A percentile compares a stretch with the other conserved stretches of the same genome.
Evolutionary conservation across 2,797 vertebrate genomes (phyloP).

Genomic region (Microhierax caerulescens): DNA sequence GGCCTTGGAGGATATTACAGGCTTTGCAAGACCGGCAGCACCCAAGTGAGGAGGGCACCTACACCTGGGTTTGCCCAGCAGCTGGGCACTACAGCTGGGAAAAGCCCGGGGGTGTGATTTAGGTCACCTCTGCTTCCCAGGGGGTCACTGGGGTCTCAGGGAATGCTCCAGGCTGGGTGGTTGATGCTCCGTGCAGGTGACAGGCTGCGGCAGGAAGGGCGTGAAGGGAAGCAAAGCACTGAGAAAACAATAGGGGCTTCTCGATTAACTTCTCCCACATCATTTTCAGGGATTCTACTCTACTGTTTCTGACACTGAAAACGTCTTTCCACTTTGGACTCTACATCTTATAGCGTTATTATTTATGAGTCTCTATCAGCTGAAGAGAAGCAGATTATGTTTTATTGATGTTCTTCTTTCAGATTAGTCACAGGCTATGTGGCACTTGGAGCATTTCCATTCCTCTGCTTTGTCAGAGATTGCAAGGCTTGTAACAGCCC

Average conservation of each 20-base stretch:
- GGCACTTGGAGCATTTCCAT: not conserved
- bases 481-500: not conserved
- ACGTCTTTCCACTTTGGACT: not conserved
- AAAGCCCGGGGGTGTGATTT: not conserved
- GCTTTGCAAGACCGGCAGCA: not conserved
- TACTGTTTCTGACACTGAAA: not conserved
- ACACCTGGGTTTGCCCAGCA: accelerated
- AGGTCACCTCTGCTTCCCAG: not conserved
- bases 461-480: not conserved
- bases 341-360: not conserved
- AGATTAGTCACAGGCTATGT: not conserved
- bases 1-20: not conserved
- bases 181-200: not conserved
- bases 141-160: not conserved
- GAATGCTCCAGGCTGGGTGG: not conserved
- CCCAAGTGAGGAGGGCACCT: accelerated
- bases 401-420: constrained; percentile 9
- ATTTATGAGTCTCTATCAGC: not conserved
- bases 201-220: not conserved
- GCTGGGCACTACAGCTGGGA: not conserved
- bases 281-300: not conserved
- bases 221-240: not conserved
- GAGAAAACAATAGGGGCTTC: not conserved
- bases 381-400: constrained; percentile 1
- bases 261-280: not conserved